These are phyloP conservation scores for Nephrotoma flavescens DNA, from an alignment of 2,888 invertebrate species.

Conservation along the genomic window DNA sequence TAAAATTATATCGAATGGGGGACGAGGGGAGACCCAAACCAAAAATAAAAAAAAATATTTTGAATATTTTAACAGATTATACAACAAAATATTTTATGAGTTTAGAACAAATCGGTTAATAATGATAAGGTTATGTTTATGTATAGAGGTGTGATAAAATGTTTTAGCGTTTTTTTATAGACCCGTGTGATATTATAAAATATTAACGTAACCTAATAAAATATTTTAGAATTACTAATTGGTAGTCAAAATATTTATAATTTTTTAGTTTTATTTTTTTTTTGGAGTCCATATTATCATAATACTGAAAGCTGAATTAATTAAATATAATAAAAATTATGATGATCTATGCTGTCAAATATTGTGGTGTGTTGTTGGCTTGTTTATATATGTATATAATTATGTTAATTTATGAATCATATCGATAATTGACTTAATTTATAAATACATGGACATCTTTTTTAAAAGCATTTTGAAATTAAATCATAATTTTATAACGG, in stretches of 20 bases:
- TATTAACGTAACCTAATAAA: background rate
- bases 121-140: background rate
- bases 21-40: background rate
- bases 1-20: background rate
- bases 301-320: background rate
- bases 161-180: background rate
- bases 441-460: background rate
- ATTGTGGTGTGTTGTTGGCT: background rate
- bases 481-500: background rate
- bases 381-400: background rate
- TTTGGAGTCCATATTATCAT: no score
- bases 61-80: background rate
- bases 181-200: background rate
- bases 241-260: background rate
- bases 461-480: background rate
- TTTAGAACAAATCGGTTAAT: background rate
- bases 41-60: background rate
- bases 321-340: background rate
- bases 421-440: background rate
- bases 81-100: background rate
- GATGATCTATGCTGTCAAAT: background rate
- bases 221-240: background rate
- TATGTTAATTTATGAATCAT: background rate
- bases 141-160: background rate
- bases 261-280: no score